Evolutionary conservation across 2,113 vertebrate genomes (phyloP).

Genomic region (Piaya cayana): DNA sequence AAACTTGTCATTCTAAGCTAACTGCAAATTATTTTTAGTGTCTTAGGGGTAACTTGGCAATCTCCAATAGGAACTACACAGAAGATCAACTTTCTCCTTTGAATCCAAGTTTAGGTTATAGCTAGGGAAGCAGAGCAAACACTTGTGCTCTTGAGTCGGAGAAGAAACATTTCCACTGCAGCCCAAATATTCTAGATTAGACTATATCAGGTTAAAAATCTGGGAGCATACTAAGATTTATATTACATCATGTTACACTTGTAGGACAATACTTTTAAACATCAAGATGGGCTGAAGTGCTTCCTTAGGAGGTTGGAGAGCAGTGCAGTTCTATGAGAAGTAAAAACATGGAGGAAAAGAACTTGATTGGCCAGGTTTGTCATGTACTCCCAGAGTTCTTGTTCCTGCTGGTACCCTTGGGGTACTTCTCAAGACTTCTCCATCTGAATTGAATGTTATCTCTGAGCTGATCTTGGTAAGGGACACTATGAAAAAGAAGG

Average conservation of each 20-base stretch:
- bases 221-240: accelerated
- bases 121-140: conserved; percentile 29
- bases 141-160: neutral
- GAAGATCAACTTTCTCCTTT: conserved; percentile 61
- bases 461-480: too few species aligned
- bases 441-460: accelerated
- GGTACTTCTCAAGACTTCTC: neutral
- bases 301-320: neutral
- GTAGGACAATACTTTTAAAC: neutral
- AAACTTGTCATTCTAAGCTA: conserved; percentile 69
- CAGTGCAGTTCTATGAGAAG: neutral
- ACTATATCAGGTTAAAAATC: neutral
- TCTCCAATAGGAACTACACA: neutral
- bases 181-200: neutral
- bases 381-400: neutral
- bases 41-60: conserved; percentile 61
- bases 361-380: neutral
- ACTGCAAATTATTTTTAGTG: conserved; percentile 67
- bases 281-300: neutral
- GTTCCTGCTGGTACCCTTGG: neutral
- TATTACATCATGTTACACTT: neutral
- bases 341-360: neutral
- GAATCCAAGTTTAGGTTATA: conserved; percentile 59
- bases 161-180: conserved; percentile 48
- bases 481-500: too few species aligned